Evolutionary conservation across 2,888 invertebrate species (phyloP).

Genomic region (Diaperis boleti): DNA sequence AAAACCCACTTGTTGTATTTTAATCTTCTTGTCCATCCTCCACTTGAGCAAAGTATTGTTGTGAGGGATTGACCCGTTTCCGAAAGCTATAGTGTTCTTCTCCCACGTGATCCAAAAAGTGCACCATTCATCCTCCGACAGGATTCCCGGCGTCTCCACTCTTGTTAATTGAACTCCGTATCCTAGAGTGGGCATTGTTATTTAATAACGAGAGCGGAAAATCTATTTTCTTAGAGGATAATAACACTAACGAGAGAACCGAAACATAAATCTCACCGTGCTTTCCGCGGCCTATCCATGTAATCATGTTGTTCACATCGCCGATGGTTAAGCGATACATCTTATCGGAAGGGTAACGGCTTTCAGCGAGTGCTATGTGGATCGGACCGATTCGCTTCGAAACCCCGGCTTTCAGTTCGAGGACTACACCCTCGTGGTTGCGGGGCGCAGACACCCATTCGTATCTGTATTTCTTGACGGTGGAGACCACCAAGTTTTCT

Average conservation of each 20-base stretch:
- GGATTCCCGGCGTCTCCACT: slow-evolving; percentile 70
- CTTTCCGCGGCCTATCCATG: slow-evolving; percentile 76
- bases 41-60: slow-evolving; percentile 72
- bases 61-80: slow-evolving; percentile 70
- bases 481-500: slow-evolving; percentile 76
- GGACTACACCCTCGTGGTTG: slow-evolving; percentile 73
- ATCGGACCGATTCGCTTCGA: slow-evolving; percentile 66
- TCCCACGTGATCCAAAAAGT: slow-evolving; percentile 80
- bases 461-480: slow-evolving; percentile 74
- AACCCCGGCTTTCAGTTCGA: slow-evolving; percentile 71
- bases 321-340: slow-evolving; percentile 75
- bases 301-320: slow-evolving; percentile 70
- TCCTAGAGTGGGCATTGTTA: slow-evolving; percentile 62
- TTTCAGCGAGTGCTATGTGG: slow-evolving; percentile 72
- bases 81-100: slow-evolving; percentile 71
- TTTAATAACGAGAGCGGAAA: slow-evolving; percentile 7
- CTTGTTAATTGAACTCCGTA: slow-evolving; percentile 74
- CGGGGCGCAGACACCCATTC: slow-evolving; percentile 76
- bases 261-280: slow-evolving; percentile 67
- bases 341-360: slow-evolving; percentile 69
- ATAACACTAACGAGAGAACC: no score
- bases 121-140: slow-evolving; percentile 71
- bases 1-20: slow-evolving; percentile 74
- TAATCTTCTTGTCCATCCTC: slow-evolving; percentile 72
- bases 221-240: slow-evolving; percentile 10